Evolutionary conservation across 1,140 invertebrate genomes (phyloP), one percentile per base, ranked within the genome.

Genomic region (Apis cerana): DNA sequence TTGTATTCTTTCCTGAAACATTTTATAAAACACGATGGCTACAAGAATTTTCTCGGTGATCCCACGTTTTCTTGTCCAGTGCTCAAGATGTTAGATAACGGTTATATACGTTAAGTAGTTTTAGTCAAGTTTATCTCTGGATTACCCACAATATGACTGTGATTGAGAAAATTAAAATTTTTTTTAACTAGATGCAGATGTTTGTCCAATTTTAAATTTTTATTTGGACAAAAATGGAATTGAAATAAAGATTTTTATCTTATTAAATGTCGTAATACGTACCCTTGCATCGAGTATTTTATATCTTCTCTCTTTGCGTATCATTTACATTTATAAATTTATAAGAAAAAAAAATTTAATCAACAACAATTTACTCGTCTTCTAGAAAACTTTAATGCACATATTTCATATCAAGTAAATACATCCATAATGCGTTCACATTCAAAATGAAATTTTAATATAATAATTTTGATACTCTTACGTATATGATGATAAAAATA

Each of bases 11-110:
- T 33, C 33, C 4, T 43, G 33, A 43, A 43, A 43, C 33, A 43
- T 43, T 33, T 43, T 21, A 19, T 67, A 21, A 17, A 33, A 43
- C 12, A 68, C 33, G 33, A 68, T 15, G 15, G 67, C 11, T 19
- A n/a, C 43, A 48, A 68, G 33, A 48, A 48, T 48, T 48, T 21
- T n/a, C 10, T 9, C 71, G 23, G 33, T 21, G 27, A 21, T 48
- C 19, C 33, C 17, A 74, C 33, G 4, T 48, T 61, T 58, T 27
- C 27, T 33, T 58, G 11, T 12, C 17, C 27, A 33, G 56, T 33
- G 70, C 52, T 11, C 52, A 43, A 72, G 54, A 72, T 56, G 21
- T 23, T 33, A 27, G 27, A 72, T 72, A 72, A 71, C 69, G 50
- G 17, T 71, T 54, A 58, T 23, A 72, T 17, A 21, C 43, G 52